phyloP scores from a whole-genome alignment of 1,140 invertebrate genomes.

The Euschistus heros region DNA sequence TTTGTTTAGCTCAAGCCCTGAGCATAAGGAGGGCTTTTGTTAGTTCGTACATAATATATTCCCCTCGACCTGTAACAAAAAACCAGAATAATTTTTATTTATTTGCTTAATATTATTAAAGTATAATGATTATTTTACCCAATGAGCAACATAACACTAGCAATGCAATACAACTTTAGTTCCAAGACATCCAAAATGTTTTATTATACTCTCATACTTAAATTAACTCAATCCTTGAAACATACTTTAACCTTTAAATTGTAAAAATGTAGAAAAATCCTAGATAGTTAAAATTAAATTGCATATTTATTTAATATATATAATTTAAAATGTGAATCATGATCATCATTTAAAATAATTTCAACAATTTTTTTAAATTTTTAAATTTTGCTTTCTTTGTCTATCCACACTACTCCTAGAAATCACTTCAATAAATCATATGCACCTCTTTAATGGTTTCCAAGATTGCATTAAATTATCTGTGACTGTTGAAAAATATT shows the following conservation, averaged over 20 bases:
- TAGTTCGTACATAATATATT: constrained; percentile 25
- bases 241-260: not conserved
- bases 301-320: too few relatives aligned
- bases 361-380: too few relatives aligned
- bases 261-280: too few relatives aligned
- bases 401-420: too few relatives aligned
- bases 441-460: too few relatives aligned
- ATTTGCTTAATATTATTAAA: not conserved
- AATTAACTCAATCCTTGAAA: not conserved
- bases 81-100: not conserved
- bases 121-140: not conserved
- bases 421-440: too few relatives aligned
- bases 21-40: constrained; percentile 22
- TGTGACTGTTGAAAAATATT: too few relatives aligned
- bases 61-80: constrained; percentile 25
- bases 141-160: not conserved
- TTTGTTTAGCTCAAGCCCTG: not conserved
- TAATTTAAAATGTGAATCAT: too few relatives aligned
- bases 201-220: not conserved
- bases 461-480: too few relatives aligned
- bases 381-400: too few relatives aligned
- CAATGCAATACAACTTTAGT: not conserved
- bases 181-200: not conserved
- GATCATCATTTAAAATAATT: too few relatives aligned
- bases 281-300: too few relatives aligned